phyloP scores from a whole-genome alignment of 2,888 invertebrate species.

The Itoplectis maculator region DNA sequence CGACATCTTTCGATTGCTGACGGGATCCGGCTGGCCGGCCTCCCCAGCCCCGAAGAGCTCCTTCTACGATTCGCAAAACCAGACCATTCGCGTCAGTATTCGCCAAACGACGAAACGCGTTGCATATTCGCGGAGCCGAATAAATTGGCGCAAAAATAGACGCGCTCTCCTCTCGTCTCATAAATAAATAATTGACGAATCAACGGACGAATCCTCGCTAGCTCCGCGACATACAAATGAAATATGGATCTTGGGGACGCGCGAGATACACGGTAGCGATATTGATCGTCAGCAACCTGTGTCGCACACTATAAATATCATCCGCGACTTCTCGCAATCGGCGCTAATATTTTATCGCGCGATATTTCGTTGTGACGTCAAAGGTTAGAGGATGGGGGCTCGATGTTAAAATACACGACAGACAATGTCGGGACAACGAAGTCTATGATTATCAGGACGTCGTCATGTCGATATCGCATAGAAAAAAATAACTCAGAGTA shows the following conservation, averaged over 20 bases:
- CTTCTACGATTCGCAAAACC: conserved; percentile 88
- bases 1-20: conserved; percentile 93
- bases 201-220: background rate
- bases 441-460: background rate
- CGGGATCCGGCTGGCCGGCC: conserved; percentile 86
- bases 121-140: background rate
- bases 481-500: too few relatives aligned
- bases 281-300: conserved; percentile 43
- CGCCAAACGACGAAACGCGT: background rate
- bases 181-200: too few relatives aligned
- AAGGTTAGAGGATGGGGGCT: too few relatives aligned
- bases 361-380: conserved; percentile 50
- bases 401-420: conserved; percentile 33
- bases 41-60: conserved; percentile 89
- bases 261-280: conserved; percentile 1
- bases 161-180: background rate
- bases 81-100: background rate
- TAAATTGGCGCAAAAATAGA: background rate
- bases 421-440: background rate
- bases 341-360: conserved; percentile 42
- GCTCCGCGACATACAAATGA: too few relatives aligned
- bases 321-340: conserved; percentile 54
- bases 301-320: conserved; percentile 56
- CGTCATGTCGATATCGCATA: too few relatives aligned
- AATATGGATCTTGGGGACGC: too few relatives aligned